These are phyloP conservation scores for Drosophila willistoni DNA, from an alignment of 1,140 invertebrate species.

Conservation along the genomic window DNA sequence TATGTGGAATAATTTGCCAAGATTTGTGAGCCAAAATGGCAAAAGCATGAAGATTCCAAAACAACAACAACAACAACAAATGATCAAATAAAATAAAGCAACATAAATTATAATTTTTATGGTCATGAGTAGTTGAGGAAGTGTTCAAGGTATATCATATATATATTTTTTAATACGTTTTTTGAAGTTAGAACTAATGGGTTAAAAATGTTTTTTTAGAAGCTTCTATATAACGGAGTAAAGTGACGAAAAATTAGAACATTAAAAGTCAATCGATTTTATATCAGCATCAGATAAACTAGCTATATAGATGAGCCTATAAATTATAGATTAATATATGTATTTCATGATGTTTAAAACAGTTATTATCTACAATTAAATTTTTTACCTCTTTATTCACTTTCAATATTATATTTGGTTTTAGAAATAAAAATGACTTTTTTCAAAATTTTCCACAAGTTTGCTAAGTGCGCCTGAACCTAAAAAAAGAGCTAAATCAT, in stretches of 20 bases:
- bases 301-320: too few species aligned
- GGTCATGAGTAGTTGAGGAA: not conserved
- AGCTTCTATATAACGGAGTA: too few species aligned
- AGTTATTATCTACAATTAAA: too few species aligned
- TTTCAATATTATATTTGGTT: too few species aligned
- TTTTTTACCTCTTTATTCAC: too few species aligned
- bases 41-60: constrained; percentile 30
- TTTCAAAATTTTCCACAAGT: not conserved
- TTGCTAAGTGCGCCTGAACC: not conserved
- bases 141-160: not conserved
- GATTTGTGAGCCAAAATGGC: constrained; percentile 64
- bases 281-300: too few species aligned
- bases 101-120: constrained; percentile 2
- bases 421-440: too few species aligned
- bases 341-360: too few species aligned
- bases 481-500: not conserved
- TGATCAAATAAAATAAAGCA: constrained; percentile 6
- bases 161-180: not conserved
- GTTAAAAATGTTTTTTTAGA: too few species aligned
- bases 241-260: too few species aligned
- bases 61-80: not conserved
- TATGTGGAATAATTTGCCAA: constrained; percentile 61
- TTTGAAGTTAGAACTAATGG: not conserved
- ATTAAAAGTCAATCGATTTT: too few species aligned
- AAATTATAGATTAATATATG: too few species aligned